Base-by-base conservation (phyloP, 2,888 invertebrate genomes). In the Prostheceraeus crozeri region DNA sequence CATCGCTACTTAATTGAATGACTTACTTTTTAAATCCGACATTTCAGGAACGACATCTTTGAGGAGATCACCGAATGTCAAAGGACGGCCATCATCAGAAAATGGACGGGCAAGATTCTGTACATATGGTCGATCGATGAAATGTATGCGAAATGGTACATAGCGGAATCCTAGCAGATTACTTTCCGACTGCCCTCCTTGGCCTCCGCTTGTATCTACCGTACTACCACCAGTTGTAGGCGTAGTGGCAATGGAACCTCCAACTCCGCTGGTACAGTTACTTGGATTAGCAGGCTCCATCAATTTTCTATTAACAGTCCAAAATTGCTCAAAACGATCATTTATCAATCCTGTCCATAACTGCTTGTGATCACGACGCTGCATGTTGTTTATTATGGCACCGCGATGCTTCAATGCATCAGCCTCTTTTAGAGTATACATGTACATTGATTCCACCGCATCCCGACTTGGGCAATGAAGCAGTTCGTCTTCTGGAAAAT, bases 241-340 rank as follows among this genome's bases (percentile, higher is more conserved):
- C n/a, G n/a, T n/a, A n/a, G n/a, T n/a, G n/a, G n/a, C n/a, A n/a
- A n/a, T n/a, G n/a, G n/a, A n/a, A n/a, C n/a, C n/a, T n/a, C n/a
- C n/a, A n/a, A n/a, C n/a, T n/a, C n/a, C n/a, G n/a, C n/a, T n/a
- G n/a, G n/a, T n/a, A n/a, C n/a, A n/a, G n/a, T n/a, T n/a, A 8
- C 8, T n/a, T 10, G 27, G 23, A 10, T 46, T 46, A 10, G 23
- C 48, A 16, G n/a, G 27, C 72, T 93, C 93, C 94, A 96, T 96
- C 57, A 98, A 79, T 71, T 89, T 84, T 67, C 89, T 83, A 75
- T 98, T 98, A 10, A 96, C 86, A 1, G 89, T 85, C 96, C 96
- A 98, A 77, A 98, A 98, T 76, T 94, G 94, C 76, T 98, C 96
- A 79, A 96, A 98, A 78, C 90, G 91, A 75, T 94, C 91, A 80